Percentiles rank a stretch among this genome's conserved stretches.
Evolutionary conservation across 2,888 invertebrate species (phyloP).

Genomic region (Diogma glabrata): DNA sequence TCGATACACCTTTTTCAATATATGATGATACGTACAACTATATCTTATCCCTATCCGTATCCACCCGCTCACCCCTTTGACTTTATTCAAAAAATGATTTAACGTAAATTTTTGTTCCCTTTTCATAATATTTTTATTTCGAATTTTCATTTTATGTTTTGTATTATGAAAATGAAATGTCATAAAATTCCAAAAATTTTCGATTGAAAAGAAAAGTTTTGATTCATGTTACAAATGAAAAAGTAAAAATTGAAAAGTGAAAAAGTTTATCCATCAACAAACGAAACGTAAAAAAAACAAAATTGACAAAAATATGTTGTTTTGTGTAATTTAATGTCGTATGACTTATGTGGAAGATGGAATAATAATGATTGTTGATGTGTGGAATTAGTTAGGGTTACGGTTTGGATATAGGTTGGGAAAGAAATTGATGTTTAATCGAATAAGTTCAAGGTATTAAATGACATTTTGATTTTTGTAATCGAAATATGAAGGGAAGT

Average conservation of each 20-base stretch:
- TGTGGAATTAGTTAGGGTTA: too few species aligned
- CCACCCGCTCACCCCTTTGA: conserved; percentile 5
- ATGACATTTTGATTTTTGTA: too few species aligned
- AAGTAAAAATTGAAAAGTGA: too few species aligned
- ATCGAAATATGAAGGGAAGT: too few species aligned
- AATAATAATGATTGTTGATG: too few species aligned
- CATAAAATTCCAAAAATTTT: conserved; percentile 9
- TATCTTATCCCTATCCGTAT: too few species aligned
- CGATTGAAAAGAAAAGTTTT: conserved; percentile 2
- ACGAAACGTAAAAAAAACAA: conserved; percentile 5
- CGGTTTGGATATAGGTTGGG: too few species aligned
- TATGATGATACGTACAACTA: too few species aligned
- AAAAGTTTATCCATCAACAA: conserved; percentile 6
- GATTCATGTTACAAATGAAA: conserved; percentile 9
- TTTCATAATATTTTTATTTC: too few species aligned
- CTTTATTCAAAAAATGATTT: neutral
- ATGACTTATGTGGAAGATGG: conserved; percentile 5
- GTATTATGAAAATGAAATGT: conserved; percentile 7
- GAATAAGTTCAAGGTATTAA: too few species aligned
- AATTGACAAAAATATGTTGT: conserved; percentile 6
- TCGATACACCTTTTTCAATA: conserved; percentile 4
- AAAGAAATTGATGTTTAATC: too few species aligned
- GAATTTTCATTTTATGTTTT: too few species aligned
- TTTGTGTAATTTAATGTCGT: neutral
- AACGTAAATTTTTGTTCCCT: neutral